phyloP scores from a whole-genome alignment of 2,888 invertebrate genomes.

The Protophormia terraenovae region DNA sequence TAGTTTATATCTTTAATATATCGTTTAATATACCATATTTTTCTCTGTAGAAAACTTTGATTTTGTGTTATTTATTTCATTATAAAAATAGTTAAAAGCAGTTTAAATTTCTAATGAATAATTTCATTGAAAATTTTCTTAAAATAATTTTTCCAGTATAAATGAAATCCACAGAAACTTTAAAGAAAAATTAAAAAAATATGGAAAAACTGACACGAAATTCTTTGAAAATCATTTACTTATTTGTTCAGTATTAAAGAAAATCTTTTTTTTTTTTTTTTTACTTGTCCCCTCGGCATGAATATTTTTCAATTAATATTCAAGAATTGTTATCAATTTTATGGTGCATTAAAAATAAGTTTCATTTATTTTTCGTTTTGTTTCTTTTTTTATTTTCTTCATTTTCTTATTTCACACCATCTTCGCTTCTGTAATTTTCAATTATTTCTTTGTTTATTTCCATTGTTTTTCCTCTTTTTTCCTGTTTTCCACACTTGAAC shows the following conservation, averaged over 20 bases:
- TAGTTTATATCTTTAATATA: no score
- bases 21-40: no score
- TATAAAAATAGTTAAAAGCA: no score
- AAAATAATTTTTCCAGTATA: no score
- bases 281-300: no score
- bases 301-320: slow-evolving; percentile 37
- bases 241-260: background rate
- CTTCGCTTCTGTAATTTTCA: slow-evolving; percentile 16
- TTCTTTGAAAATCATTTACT: background rate
- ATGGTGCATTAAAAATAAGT: slow-evolving; percentile 40
- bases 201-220: no score
- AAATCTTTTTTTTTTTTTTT: background rate
- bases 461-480: background rate
- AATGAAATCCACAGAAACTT: no score
- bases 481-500: slow-evolving; percentile 22
- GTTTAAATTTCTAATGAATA: no score
- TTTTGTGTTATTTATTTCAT: no score
- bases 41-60: no score
- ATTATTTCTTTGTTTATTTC: slow-evolving; percentile 26
- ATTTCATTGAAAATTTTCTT: no score
- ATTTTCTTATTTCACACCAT: slow-evolving; percentile 1
- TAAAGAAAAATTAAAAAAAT: no score
- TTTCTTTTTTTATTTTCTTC: background rate
- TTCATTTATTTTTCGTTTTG: slow-evolving; percentile 8
- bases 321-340: slow-evolving; percentile 30